These are phyloP conservation scores for Leptinotarsa tumamoca DNA, from an alignment of 2,888 invertebrate genomes.

Conservation along the genomic window DNA sequence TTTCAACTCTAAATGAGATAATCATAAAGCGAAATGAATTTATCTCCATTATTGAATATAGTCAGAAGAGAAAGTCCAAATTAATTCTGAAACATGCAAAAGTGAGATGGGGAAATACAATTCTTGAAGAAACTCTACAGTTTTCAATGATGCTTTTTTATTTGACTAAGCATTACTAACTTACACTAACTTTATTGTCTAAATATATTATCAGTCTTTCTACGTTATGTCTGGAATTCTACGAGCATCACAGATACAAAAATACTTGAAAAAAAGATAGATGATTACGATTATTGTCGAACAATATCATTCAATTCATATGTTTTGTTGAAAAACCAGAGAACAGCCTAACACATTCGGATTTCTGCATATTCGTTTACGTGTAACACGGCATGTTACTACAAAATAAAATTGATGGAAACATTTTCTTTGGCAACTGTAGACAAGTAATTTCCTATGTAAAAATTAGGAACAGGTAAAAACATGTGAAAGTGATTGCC, in stretches of 20 bases:
- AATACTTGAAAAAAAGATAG: not conserved
- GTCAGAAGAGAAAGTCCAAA: no score
- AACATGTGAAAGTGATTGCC: conserved; percentile 56
- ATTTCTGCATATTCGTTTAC: not conserved
- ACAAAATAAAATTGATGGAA: conserved; percentile 31
- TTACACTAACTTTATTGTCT: conserved; percentile 13
- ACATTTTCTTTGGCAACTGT: conserved; percentile 26
- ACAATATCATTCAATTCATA: conserved; percentile 1
- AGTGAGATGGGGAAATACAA: not conserved
- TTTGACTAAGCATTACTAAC: not conserved
- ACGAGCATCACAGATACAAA: conserved; percentile 3
- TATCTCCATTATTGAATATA: no score
- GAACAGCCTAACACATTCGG: not conserved
- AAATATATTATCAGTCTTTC: conserved; percentile 16
- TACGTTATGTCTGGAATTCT: conserved; percentile 15
- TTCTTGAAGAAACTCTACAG: not conserved
- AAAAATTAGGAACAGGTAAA: conserved; percentile 50
- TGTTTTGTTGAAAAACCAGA: not conserved
- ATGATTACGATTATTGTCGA: not conserved
- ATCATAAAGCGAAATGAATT: no score
- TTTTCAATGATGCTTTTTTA: not conserved
- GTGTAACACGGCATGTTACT: conserved; percentile 2
- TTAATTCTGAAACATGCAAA: not conserved
- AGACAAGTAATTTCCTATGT: conserved; percentile 29
- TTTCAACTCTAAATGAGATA: not conserved